Evolutionary conservation across 2,888 invertebrate genomes (phyloP).

Genomic region (Oxystoma pomonae): DNA sequence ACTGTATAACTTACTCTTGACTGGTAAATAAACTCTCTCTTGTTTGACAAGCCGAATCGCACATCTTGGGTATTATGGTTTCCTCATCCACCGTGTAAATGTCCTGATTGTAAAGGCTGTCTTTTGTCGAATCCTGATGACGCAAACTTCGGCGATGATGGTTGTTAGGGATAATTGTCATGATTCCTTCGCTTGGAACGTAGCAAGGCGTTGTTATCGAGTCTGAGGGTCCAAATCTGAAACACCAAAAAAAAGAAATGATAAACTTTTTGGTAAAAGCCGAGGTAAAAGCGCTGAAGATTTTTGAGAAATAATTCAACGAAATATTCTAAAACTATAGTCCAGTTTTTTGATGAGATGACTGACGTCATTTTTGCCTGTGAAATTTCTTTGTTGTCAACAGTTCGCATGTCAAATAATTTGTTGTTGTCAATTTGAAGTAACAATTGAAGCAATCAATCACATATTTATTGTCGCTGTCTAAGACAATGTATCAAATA

Average conservation of each 20-base stretch:
- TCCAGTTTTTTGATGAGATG: too few species aligned
- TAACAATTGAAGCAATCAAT: too few species aligned
- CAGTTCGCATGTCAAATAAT: too few species aligned
- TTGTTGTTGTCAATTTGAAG: too few species aligned
- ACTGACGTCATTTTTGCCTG: too few species aligned
- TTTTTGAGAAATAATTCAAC: too few species aligned
- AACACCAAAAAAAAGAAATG: not conserved
- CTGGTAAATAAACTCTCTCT: constrained; percentile 69
- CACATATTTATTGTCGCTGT: too few species aligned
- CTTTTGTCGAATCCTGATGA: constrained; percentile 37
- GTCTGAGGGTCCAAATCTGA: constrained; percentile 25
- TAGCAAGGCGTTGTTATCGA: constrained; percentile 45
- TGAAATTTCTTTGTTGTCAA: too few species aligned
- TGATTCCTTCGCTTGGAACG: constrained; percentile 48
- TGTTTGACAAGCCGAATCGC: constrained; percentile 78
- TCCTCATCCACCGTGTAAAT: constrained; percentile 41
- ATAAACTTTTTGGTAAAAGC: too few species aligned
- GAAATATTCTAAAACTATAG: too few species aligned
- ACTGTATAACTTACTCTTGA: constrained; percentile 32
- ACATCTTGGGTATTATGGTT: constrained; percentile 54
- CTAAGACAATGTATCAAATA: too few species aligned
- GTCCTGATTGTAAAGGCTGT: constrained; percentile 36
- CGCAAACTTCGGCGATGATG: constrained; percentile 31
- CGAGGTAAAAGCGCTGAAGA: too few species aligned
- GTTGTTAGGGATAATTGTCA: constrained; percentile 44